Percentiles rank a stretch among this genome's conserved stretches.
These are phyloP conservation scores for Helleia helle DNA, from an alignment of 2,888 invertebrate genomes.

Conservation along the genomic window DNA sequence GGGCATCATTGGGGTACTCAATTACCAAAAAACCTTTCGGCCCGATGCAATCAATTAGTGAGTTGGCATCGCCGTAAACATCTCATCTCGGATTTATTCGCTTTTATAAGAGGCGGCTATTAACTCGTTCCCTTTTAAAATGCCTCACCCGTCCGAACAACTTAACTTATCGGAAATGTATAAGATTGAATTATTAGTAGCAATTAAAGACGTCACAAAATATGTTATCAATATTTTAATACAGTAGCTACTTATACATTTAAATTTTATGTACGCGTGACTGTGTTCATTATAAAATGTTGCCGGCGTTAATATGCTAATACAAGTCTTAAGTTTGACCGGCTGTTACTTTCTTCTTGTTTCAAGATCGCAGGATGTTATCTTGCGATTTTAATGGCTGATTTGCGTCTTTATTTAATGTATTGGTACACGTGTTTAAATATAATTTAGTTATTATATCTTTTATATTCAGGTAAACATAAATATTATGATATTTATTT, in stretches of 20 bases:
- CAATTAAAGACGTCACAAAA: conserved; percentile 60
- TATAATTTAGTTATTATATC: background rate
- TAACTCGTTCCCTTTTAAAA: conserved; percentile 53
- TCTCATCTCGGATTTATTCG: conserved; percentile 42
- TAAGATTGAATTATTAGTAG: conserved; percentile 64
- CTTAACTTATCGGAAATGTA: conserved; percentile 52
- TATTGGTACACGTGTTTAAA: background rate
- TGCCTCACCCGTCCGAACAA: conserved; percentile 33
- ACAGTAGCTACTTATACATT: conserved; percentile 66
- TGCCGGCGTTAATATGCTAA: conserved; percentile 40
- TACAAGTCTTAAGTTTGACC: conserved; percentile 23
- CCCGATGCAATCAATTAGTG: conserved; percentile 30
- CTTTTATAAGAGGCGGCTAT: conserved; percentile 43
- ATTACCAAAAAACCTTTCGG: conserved; percentile 29
- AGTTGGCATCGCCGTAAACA: conserved; percentile 35
- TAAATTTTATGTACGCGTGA: conserved; percentile 66
- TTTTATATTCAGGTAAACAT: too few relatives aligned
- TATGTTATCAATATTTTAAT: conserved; percentile 70
- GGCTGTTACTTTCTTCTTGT: conserved; percentile 16
- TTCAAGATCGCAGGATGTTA: background rate
- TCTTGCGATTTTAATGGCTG: conserved; percentile 5
- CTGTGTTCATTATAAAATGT: conserved; percentile 58
- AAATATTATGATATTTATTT: too few relatives aligned
- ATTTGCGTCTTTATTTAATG: background rate
- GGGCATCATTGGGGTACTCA: conserved; percentile 13